Evolutionary conservation across 2,888 invertebrate species (phyloP).

Genomic region (Noctua janthina): DNA sequence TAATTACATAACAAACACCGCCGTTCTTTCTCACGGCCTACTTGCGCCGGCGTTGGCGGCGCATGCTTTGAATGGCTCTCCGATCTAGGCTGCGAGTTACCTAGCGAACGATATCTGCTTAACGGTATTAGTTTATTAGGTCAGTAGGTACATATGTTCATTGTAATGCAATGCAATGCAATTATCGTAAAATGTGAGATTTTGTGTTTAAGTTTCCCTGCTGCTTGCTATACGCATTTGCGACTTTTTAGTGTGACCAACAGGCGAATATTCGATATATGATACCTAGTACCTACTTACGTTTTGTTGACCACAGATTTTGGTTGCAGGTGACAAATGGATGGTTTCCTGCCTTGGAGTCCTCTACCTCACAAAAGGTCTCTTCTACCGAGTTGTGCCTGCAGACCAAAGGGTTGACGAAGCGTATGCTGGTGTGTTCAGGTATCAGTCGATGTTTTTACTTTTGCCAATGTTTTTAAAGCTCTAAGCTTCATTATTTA

Average conservation of each 20-base stretch:
- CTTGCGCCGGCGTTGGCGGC: slow-evolving; percentile 10
- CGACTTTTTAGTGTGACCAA: background rate
- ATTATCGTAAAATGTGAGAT: slow-evolving; percentile 11
- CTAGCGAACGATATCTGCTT: slow-evolving; percentile 24
- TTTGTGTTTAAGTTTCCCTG: background rate
- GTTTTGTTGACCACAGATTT: slow-evolving; percentile 35
- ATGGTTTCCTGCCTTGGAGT: slow-evolving; percentile 96
- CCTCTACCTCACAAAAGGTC: slow-evolving; percentile 95
- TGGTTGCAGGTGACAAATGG: slow-evolving; percentile 95
- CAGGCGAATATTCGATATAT: background rate
- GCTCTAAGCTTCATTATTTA: background rate
- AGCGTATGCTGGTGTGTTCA: slow-evolving; percentile 94
- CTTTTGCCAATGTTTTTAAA: background rate
- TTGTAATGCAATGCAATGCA: slow-evolving; percentile 6
- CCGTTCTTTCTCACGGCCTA: slow-evolving; percentile 46
- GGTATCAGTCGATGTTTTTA: slow-evolving; percentile 70
- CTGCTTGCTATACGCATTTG: background rate
- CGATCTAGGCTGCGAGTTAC: slow-evolving; percentile 25
- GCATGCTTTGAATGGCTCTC: slow-evolving; percentile 36
- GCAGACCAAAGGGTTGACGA: slow-evolving; percentile 95
- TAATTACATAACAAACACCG: slow-evolving; percentile 48
- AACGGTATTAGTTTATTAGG: slow-evolving; percentile 27
- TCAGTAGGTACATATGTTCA: slow-evolving; percentile 10
- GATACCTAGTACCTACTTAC: background rate
- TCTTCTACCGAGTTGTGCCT: slow-evolving; percentile 97